These are phyloP conservation scores for Troides helena DNA, from an alignment of 2,888 invertebrate species.

Conservation along the genomic window DNA sequence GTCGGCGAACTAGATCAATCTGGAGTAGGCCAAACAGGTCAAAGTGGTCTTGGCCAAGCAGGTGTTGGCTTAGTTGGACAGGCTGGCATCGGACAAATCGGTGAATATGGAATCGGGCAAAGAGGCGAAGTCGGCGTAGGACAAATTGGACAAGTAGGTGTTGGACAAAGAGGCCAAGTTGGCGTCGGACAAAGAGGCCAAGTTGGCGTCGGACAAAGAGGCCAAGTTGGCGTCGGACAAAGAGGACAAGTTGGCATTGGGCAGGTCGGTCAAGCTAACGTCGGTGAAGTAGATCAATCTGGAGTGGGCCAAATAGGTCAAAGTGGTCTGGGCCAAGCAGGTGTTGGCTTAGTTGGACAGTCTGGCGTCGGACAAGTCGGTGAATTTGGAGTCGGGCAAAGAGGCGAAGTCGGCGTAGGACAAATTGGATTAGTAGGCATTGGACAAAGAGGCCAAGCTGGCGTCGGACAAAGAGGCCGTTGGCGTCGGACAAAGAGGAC, in stretches of 20 bases:
- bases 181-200: too few relatives aligned
- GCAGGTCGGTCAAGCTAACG: too few relatives aligned
- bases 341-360: neutral
- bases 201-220: too few relatives aligned
- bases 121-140: slow-evolving; percentile 19
- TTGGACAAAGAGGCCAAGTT: slow-evolving; percentile 12
- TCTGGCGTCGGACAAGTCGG: neutral
- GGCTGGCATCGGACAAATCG: slow-evolving; percentile 10
- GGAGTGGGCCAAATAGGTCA: too few relatives aligned
- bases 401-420: neutral
- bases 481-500: too few relatives aligned
- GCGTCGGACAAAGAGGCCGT: slow-evolving; percentile 25
- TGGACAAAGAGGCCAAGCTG: slow-evolving; percentile 30
- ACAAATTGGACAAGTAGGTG: neutral
- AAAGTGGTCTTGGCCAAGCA: slow-evolving; percentile 5
- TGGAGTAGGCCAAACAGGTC: slow-evolving; percentile 5
- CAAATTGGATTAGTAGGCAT: slow-evolving; percentile 18
- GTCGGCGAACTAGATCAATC: slow-evolving; percentile 10
- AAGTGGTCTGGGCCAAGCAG: neutral
- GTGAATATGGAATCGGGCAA: slow-evolving; percentile 21
- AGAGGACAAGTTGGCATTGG: slow-evolving; percentile 13
- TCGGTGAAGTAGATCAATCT: too few relatives aligned
- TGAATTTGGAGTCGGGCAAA: neutral
- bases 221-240: too few relatives aligned
- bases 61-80: neutral